Evolutionary conservation across 1,140 invertebrate genomes (phyloP).

Genomic region (Trichogramma pretiosum): DNA sequence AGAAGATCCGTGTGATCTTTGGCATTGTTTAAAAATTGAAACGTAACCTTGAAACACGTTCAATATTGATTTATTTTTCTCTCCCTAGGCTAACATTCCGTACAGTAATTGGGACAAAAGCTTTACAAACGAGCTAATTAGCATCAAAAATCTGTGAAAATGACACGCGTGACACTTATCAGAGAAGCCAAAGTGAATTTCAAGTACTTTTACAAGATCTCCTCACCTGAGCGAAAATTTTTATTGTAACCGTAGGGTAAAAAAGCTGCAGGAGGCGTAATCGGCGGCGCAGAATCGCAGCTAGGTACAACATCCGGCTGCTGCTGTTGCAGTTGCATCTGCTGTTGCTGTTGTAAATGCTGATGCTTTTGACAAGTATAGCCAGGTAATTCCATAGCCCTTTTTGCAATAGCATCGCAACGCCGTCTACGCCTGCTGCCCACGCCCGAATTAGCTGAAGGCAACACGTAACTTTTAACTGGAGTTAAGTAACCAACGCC

Average conservation of each 20-base stretch:
- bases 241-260: conserved; percentile 52
- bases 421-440: conserved; percentile 50
- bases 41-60: too few species aligned
- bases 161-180: too few species aligned
- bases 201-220: too few species aligned
- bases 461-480: conserved; percentile 59
- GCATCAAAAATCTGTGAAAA: too few species aligned
- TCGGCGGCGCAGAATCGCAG: conserved; percentile 53
- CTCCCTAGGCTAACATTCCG: too few species aligned
- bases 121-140: too few species aligned
- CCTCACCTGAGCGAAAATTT: conserved; percentile 38
- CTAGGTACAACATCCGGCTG: conserved; percentile 49
- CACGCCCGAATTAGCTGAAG: too few species aligned
- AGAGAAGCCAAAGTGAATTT: too few species aligned
- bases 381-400: conserved; percentile 47
- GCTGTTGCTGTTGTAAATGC: conserved; percentile 36
- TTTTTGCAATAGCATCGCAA: conserved; percentile 55
- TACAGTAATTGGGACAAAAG: too few species aligned
- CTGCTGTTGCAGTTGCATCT: conserved; percentile 38
- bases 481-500: conserved; percentile 50
- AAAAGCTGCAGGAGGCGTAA: conserved; percentile 60
- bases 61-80: too few species aligned
- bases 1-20: too few species aligned
- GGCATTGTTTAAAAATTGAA: too few species aligned
- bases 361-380: conserved; percentile 25